phyloP scores from a whole-genome alignment of 2,888 invertebrate genomes.

The Unio delphinus region DNA sequence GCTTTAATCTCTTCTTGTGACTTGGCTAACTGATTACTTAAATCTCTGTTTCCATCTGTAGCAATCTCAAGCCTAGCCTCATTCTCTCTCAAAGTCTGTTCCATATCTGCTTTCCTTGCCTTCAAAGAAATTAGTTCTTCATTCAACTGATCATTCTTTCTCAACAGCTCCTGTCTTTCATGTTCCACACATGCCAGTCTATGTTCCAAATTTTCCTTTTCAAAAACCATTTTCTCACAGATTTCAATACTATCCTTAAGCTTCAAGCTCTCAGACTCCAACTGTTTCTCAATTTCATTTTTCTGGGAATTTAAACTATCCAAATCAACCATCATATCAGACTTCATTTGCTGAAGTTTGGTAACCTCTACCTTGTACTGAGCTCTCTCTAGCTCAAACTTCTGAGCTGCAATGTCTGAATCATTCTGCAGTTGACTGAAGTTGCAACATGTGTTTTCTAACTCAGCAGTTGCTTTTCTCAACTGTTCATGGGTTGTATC shows the following conservation, averaged over 20 bases:
- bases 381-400: too few relatives aligned
- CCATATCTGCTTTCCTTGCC: constrained; percentile 13
- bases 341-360: too few relatives aligned
- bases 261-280: background rate
- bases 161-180: constrained; percentile 38
- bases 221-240: too few relatives aligned
- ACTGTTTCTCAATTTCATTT: background rate
- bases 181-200: constrained; percentile 1
- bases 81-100: constrained; percentile 9
- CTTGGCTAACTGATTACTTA: background rate
- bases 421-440: too few relatives aligned
- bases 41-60: too few relatives aligned
- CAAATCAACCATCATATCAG: constrained; percentile 2
- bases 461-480: too few relatives aligned
- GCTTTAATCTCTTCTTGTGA: constrained; percentile 9
- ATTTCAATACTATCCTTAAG: too few relatives aligned
- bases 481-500: too few relatives aligned
- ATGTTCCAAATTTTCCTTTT: too few relatives aligned
- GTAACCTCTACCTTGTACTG: too few relatives aligned
- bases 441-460: too few relatives aligned
- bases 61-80: background rate
- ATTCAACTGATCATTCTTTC: constrained; percentile 29
- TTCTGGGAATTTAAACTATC: constrained; percentile 2
- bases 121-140: constrained; percentile 8
- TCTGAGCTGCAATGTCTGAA: too few relatives aligned